Evolutionary conservation across 2,113 vertebrate species (phyloP).

Genomic region (Pampusana beccarii): DNA sequence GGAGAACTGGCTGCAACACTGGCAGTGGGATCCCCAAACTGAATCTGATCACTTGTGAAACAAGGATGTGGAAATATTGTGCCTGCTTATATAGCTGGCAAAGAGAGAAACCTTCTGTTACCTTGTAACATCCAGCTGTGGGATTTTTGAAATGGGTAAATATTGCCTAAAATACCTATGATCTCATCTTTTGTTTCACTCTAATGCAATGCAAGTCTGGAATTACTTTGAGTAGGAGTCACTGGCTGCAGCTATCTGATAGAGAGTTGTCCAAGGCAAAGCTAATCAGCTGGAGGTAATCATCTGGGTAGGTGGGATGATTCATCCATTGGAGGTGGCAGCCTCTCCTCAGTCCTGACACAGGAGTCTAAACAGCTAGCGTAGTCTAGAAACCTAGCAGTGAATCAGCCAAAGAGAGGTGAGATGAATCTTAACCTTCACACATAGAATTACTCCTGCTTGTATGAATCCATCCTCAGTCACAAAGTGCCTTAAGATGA

Average conservation of each 20-base stretch:
- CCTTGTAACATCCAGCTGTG: neutral
- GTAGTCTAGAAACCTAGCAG: neutral
- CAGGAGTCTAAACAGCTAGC: neutral
- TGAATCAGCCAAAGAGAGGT: neutral
- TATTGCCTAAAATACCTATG: neutral
- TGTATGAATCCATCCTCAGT: neutral
- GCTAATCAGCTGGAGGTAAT: neutral
- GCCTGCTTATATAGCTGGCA: neutral
- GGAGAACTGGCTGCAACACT: too few relatives aligned
- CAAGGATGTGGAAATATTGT: neutral
- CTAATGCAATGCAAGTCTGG: neutral
- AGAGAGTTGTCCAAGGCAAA: neutral
- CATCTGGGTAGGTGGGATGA: neutral
- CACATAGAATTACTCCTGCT: neutral
- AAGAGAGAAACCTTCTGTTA: neutral
- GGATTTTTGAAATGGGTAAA: neutral
- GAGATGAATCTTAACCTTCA: neutral
- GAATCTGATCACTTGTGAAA: neutral
- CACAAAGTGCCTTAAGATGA: neutral
- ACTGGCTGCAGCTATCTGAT: neutral
- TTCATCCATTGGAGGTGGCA: neutral
- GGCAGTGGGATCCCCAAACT: neutral
- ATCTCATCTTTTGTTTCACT: neutral
- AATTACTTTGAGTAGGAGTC: neutral
- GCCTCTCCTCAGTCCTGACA: neutral